Evolutionary conservation across 2,113 vertebrate genomes (phyloP).

Genomic region (Melanerpes aurifrons): DNA sequence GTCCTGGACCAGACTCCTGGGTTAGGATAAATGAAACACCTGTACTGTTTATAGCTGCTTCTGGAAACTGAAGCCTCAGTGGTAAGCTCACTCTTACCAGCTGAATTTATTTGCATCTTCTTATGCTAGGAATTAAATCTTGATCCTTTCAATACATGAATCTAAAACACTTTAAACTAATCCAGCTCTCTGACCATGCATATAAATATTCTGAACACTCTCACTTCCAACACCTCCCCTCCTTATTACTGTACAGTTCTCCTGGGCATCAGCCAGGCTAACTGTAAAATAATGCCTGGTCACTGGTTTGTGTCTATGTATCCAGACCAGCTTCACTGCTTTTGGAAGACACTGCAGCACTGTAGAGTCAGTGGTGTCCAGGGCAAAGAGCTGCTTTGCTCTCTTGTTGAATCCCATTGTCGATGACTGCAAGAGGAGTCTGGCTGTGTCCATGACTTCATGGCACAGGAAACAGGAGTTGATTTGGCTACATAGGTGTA

Average conservation of each 20-base stretch:
- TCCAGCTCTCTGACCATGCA: neutral
- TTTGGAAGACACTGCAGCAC: neutral
- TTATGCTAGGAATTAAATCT: neutral
- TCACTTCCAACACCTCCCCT: neutral
- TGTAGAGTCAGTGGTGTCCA: neutral
- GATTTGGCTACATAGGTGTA: neutral
- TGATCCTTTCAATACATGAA: neutral
- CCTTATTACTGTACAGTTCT: no score
- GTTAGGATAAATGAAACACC: neutral
- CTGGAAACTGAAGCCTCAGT: neutral
- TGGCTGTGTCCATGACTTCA: neutral
- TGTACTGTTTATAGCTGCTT: neutral
- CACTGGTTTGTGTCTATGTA: neutral
- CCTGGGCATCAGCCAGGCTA: no score
- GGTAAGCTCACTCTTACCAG: neutral
- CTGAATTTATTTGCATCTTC: neutral
- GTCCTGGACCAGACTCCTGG: neutral
- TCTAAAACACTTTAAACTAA: neutral
- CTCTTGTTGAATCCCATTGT: neutral
- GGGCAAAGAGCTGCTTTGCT: neutral
- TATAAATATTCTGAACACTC: neutral
- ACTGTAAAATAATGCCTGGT: no score
- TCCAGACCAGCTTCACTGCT: neutral
- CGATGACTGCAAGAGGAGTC: neutral
- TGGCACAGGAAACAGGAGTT: neutral